Conservation (phyloP, 2,888 invertebrate genomes). For the Andrena chrysosceles region DNA sequence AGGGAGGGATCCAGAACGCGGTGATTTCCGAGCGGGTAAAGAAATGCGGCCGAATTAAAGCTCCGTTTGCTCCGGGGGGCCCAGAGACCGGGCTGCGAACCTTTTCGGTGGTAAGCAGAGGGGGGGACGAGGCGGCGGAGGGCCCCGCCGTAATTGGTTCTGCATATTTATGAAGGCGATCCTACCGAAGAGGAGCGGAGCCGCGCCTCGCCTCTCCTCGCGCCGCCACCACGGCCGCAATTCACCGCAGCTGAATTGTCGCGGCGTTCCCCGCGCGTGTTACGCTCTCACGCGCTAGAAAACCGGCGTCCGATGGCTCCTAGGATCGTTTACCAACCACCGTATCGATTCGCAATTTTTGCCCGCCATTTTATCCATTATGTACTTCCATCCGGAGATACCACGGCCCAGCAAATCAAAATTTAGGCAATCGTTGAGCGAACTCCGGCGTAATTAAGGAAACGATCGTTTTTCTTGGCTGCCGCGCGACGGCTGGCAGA, state of each 20-base stretch:
- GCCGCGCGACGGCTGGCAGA: slow-evolving; percentile 35
- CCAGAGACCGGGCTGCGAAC: slow-evolving; percentile 52
- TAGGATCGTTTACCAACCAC: too few species aligned
- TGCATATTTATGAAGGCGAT: slow-evolving; percentile 82
- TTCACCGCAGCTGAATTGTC: slow-evolving; percentile 31
- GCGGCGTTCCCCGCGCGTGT: slow-evolving; percentile 33
- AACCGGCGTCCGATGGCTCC: neutral
- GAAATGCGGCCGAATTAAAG: slow-evolving; percentile 75
- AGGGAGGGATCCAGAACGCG: slow-evolving; percentile 62
- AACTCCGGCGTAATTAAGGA: slow-evolving; percentile 36
- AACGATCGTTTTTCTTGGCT: slow-evolving; percentile 43
- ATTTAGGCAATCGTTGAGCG: neutral
- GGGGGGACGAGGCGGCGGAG: slow-evolving; percentile 50
- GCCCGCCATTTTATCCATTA: neutral
- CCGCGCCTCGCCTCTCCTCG: slow-evolving; percentile 27
- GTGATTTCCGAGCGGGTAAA: slow-evolving; percentile 71
- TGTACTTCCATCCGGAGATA: neutral
- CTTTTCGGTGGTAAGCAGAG: slow-evolving; percentile 58
- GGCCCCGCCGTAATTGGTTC: slow-evolving; percentile 79
- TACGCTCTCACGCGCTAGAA: neutral
- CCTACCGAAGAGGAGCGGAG: slow-evolving; percentile 61
- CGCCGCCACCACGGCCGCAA: slow-evolving; percentile 19
- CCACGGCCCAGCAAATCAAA: neutral
- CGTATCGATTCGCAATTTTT: too few species aligned
- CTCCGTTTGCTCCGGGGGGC: slow-evolving; percentile 73